A percentile compares a stretch with the other conserved stretches of the same genome.
Conservation (phyloP, 2,888 invertebrate species). For the Synergus umbraculus region DNA sequence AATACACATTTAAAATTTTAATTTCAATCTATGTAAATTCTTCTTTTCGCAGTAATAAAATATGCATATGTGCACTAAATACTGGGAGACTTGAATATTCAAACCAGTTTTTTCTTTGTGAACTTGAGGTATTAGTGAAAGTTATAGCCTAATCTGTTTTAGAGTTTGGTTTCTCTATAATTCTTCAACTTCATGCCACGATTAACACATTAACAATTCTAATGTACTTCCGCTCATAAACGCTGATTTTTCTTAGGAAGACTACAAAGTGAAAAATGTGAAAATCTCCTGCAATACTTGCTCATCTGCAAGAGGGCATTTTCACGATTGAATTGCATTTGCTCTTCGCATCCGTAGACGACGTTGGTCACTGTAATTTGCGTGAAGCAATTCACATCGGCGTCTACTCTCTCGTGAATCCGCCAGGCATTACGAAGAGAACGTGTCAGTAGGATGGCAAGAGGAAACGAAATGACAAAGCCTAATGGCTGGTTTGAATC, state of each 20-base stretch:
- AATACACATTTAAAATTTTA: not conserved
- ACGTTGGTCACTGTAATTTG: conserved; percentile 61
- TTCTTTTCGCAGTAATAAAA: not conserved
- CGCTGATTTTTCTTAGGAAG: not conserved
- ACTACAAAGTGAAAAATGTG: not conserved
- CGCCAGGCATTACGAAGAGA: conserved; percentile 14
- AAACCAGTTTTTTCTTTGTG: not conserved
- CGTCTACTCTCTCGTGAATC: conserved; percentile 39
- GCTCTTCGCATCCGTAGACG: conserved; percentile 32
- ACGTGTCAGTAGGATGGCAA: conserved; percentile 7
- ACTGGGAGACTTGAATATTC: not conserved
- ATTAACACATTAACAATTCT: not conserved
- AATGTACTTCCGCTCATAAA: not conserved
- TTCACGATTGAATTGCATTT: conserved; percentile 2
- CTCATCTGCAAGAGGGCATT: not conserved
- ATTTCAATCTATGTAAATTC: not conserved
- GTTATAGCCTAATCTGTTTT: not conserved
- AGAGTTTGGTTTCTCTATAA: not conserved
- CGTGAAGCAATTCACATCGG: conserved; percentile 57
- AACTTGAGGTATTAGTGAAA: not conserved
- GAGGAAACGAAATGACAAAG: conserved; percentile 53
- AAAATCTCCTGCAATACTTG: not conserved
- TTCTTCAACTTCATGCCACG: not conserved
- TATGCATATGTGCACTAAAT: not conserved
- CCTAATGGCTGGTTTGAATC: conserved; percentile 54